Conservation (phyloP, 2,888 invertebrate species). For the Chalcosyrphus nemorum region DNA sequence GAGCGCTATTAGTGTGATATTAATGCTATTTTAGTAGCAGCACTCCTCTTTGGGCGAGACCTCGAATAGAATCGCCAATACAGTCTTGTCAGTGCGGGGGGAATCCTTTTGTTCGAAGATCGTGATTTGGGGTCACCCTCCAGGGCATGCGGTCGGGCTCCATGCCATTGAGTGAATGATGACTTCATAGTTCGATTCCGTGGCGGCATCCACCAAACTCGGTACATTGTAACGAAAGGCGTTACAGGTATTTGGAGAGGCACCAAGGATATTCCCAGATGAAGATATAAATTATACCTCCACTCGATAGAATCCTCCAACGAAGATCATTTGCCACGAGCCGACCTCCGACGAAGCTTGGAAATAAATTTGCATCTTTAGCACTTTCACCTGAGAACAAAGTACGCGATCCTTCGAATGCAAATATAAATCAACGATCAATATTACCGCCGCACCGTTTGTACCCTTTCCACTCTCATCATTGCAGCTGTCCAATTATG, state of each 20-base stretch:
- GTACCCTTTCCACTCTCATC: background rate
- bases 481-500: slow-evolving; percentile 27
- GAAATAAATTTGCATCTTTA: slow-evolving; percentile 57
- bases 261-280: slow-evolving; percentile 21
- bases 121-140: slow-evolving; percentile 52
- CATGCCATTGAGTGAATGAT: slow-evolving; percentile 55
- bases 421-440: slow-evolving; percentile 29
- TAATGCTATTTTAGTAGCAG: slow-evolving; percentile 56
- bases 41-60: slow-evolving; percentile 16
- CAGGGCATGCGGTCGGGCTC: slow-evolving; percentile 12
- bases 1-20: slow-evolving; percentile 51
- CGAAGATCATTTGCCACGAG: background rate
- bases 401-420: slow-evolving; percentile 16
- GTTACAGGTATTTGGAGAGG: slow-evolving; percentile 28
- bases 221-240: slow-evolving; percentile 31
- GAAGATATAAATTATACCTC: slow-evolving; percentile 8
- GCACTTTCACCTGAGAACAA: slow-evolving; percentile 33
- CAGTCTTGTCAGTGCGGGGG: slow-evolving; percentile 42
- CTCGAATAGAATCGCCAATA: slow-evolving; percentile 23
- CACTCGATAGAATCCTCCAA: background rate
- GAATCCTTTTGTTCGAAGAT: slow-evolving; percentile 46
- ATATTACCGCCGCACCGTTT: slow-evolving; percentile 5
- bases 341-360: slow-evolving; percentile 19
- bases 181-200: slow-evolving; percentile 42
- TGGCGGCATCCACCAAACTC: background rate